phyloP scores from a whole-genome alignment of 2,797 vertebrate species.

The Lepus townsendii region DNA sequence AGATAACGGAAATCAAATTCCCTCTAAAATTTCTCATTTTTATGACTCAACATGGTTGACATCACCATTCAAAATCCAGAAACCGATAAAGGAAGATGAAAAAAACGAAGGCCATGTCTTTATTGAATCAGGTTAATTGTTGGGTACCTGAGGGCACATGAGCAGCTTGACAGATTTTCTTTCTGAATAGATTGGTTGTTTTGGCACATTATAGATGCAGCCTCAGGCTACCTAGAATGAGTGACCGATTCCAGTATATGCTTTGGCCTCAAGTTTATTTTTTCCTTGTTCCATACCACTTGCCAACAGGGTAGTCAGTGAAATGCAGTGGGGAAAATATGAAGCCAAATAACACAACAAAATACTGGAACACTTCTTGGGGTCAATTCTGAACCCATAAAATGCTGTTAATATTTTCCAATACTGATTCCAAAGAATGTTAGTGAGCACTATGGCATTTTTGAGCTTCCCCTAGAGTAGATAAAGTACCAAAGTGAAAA shows the following conservation, averaged over 20 bases:
- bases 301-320: constrained; percentile 60
- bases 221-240: constrained; percentile 13
- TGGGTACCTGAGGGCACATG: not conserved
- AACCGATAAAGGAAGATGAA: not conserved
- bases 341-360: constrained; percentile 67
- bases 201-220: constrained; percentile 6
- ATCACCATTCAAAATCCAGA: not conserved
- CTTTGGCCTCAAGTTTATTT: constrained; percentile 55
- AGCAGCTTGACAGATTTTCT: not conserved
- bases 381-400: constrained; percentile 47
- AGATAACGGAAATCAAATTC: constrained; percentile 56
- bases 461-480: not conserved
- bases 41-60: constrained; percentile 6
- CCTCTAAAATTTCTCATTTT: not conserved
- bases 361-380: not conserved
- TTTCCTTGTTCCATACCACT: constrained; percentile 62
- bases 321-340: constrained; percentile 33
- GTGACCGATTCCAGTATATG: not conserved
- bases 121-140: not conserved
- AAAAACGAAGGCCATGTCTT: not conserved
- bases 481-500: not conserved
- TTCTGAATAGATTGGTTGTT: not conserved
- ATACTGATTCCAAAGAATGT: not conserved
- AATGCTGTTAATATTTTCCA: constrained; percentile 60
- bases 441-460: not conserved